Percentiles rank a stretch among this genome's conserved stretches.
Evolutionary conservation across 2,888 invertebrate species (phyloP).

Genomic region (Orgyia antiqua): DNA sequence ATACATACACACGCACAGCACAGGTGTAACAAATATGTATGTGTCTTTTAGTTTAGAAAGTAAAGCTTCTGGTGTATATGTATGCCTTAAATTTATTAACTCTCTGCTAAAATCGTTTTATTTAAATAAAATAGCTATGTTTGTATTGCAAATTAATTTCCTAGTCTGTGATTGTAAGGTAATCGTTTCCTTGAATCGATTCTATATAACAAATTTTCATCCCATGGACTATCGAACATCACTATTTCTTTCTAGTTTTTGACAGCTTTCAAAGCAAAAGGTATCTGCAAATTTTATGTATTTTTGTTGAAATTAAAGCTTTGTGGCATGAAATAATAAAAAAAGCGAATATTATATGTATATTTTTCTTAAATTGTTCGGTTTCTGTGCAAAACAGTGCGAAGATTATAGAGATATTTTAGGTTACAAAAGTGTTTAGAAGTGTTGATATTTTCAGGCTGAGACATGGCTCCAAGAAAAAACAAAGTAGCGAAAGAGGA

Average conservation of each 20-base stretch:
- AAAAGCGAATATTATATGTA: constrained; percentile 13
- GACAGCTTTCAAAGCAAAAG: constrained; percentile 73
- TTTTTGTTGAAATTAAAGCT: constrained; percentile 25
- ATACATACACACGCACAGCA: too few species aligned
- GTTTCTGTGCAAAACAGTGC: constrained; percentile 24
- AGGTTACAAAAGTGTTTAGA: constrained; percentile 59
- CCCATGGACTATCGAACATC: too few species aligned
- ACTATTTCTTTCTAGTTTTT: constrained; percentile 60
- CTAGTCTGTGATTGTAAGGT: too few species aligned
- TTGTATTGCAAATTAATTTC: too few species aligned
- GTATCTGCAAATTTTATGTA: constrained; percentile 50
- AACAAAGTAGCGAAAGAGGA: constrained; percentile 98
- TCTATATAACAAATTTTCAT: too few species aligned
- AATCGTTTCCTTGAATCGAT: too few species aligned
- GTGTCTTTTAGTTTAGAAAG: too few species aligned
- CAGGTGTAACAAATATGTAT: too few species aligned
- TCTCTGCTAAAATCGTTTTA: too few species aligned
- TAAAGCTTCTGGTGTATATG: too few species aligned
- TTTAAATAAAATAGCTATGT: too few species aligned
- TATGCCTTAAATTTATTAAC: too few species aligned
- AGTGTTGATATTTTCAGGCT: constrained; percentile 71
- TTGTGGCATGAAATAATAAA: constrained; percentile 37
- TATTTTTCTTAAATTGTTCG: constrained; percentile 10
- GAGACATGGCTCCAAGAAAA: constrained; percentile 96
- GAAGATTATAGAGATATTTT: constrained; percentile 57